Conservation (phyloP, 2,113 vertebrate genomes). For the Odontesthes bonariensis region DNA sequence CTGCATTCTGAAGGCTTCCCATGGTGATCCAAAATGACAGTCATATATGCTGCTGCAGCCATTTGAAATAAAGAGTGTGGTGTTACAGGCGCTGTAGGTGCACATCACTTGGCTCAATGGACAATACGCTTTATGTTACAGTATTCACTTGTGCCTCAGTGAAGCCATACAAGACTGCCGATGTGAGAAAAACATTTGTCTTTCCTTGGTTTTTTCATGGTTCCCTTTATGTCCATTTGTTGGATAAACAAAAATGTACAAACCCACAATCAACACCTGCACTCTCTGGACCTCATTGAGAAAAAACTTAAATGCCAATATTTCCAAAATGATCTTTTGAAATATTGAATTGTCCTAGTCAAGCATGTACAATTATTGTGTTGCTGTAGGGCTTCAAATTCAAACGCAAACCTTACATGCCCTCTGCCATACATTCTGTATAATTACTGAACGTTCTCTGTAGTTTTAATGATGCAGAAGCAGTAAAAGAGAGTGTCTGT, state of each 20-base stretch:
- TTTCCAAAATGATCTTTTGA: slow-evolving; percentile 74
- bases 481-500: slow-evolving; percentile 29
- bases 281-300: slow-evolving; percentile 54
- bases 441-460: slow-evolving; percentile 47
- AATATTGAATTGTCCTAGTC: slow-evolving; percentile 75
- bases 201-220: slow-evolving; percentile 60
- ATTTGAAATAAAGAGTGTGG: slow-evolving; percentile 7
- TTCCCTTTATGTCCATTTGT: slow-evolving; percentile 48
- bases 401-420: slow-evolving; percentile 55
- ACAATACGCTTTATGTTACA: slow-evolving; percentile 38
- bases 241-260: slow-evolving; percentile 39
- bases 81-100: slow-evolving; percentile 19
- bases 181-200: slow-evolving; percentile 55
- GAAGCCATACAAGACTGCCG: slow-evolving; percentile 43
- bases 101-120: slow-evolving; percentile 48
- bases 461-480: slow-evolving; percentile 50
- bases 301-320: slow-evolving; percentile 80
- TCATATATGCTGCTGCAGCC: slow-evolving; percentile 5
- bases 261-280: slow-evolving; percentile 18
- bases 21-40: slow-evolving; percentile 12
- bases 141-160: slow-evolving; percentile 51
- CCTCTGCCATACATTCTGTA: slow-evolving; percentile 28
- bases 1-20: slow-evolving; percentile 13
- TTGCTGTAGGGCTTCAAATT: slow-evolving; percentile 38
- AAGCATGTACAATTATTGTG: slow-evolving; percentile 61